These are phyloP conservation scores for Crotophaga sulcirostris DNA, from an alignment of 2,113 vertebrate genomes.

Conservation along the genomic window DNA sequence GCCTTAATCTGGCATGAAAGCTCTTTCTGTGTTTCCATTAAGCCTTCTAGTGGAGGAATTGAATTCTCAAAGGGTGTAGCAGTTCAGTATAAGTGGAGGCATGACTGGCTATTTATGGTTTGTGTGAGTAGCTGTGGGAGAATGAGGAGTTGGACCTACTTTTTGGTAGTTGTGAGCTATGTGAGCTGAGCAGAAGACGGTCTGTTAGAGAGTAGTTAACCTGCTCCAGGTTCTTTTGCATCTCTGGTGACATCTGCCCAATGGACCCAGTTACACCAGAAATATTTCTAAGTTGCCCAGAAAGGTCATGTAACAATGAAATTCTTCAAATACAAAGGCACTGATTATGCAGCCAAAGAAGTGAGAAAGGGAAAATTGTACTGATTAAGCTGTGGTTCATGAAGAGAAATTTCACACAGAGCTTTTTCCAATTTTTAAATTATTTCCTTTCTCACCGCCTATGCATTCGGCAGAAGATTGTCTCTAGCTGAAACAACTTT, in stretches of 20 bases:
- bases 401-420: background rate
- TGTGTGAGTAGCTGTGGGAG: background rate
- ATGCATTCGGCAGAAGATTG: background rate
- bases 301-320: background rate
- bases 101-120: background rate
- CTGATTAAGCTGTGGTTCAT: background rate
- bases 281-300: background rate
- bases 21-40: background rate
- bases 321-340: background rate
- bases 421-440: background rate
- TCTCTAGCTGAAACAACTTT: background rate
- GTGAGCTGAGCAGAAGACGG: background rate
- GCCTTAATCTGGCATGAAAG: background rate
- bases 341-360: background rate
- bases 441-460: fast-evolving
- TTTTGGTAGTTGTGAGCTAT: background rate
- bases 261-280: background rate
- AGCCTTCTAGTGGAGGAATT: background rate
- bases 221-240: background rate
- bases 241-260: background rate
- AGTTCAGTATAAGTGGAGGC: background rate
- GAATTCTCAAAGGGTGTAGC: background rate
- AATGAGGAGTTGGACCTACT: background rate
- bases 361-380: background rate
- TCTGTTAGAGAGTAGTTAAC: background rate